A percentile compares a stretch with the other conserved stretches of the same genome.
Conservation (phyloP, 2,888 invertebrate species). For the Calliopum simillimum region DNA sequence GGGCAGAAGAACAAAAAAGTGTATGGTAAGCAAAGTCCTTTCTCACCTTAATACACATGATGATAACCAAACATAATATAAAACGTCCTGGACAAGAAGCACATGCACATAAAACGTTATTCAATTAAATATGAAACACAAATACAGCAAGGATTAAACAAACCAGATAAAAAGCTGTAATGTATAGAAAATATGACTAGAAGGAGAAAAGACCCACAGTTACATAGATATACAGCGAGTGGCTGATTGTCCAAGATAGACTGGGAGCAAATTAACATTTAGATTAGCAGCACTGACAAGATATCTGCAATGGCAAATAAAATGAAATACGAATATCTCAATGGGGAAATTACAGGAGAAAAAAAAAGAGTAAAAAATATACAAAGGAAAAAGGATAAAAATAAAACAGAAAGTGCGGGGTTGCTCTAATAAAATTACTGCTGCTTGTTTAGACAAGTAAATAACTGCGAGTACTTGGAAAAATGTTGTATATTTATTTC, state of each 20-base stretch:
- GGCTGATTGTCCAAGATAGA: neutral
- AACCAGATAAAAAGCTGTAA: neutral
- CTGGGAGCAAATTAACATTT: slow-evolving; percentile 8
- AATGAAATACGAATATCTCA: too few species aligned
- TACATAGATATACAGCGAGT: neutral
- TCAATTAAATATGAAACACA: slow-evolving; percentile 18
- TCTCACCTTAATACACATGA: too few species aligned
- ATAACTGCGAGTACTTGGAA: neutral
- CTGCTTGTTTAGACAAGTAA: slow-evolving; percentile 34
- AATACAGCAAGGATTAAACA: neutral
- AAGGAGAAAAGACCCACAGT: neutral
- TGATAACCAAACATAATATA: too few species aligned
- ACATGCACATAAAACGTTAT: neutral
- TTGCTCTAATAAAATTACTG: slow-evolving; percentile 34
- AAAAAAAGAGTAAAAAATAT: neutral
- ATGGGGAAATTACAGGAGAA: too few species aligned
- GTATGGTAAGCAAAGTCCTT: too few species aligned
- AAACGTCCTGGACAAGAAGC: too few species aligned
- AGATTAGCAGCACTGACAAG: slow-evolving; percentile 4
- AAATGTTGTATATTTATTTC: too few species aligned
- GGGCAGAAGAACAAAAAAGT: too few species aligned
- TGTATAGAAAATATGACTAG: neutral
- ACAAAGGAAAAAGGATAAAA: neutral
- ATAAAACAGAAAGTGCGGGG: neutral
- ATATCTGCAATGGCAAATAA: too few species aligned